phyloP scores from a whole-genome alignment of 1,140 invertebrate species.

The Papilio polytes region DNA sequence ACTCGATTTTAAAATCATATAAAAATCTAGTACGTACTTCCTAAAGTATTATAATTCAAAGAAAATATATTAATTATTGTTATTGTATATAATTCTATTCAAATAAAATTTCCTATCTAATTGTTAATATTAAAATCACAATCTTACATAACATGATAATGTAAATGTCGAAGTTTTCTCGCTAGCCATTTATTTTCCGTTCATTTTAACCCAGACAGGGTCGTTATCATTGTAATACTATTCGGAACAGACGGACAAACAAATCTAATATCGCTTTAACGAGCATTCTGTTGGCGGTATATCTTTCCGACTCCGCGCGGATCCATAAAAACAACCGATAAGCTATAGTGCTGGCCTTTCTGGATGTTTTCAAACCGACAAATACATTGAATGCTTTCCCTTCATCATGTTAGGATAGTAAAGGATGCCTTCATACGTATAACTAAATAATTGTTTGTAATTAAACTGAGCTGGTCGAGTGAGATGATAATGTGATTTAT shows the following conservation, averaged over 20 bases:
- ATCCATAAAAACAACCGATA: conserved; percentile 29
- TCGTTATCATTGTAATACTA: conserved; percentile 24
- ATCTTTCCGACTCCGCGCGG: conserved; percentile 3
- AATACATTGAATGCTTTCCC: background rate
- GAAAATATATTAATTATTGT: background rate
- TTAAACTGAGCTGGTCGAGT: no score
- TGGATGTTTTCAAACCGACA: background rate
- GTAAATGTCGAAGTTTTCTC: background rate
- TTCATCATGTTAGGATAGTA: background rate
- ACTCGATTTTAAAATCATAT: background rate
- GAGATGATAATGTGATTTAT: no score
- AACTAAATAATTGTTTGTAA: background rate
- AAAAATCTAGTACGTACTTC: background rate
- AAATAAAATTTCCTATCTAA: background rate
- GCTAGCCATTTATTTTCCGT: conserved; percentile 1
- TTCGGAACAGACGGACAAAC: conserved; percentile 25
- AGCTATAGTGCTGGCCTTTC: background rate
- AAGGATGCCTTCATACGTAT: background rate
- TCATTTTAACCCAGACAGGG: background rate
- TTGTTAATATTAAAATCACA: background rate
- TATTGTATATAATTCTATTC: background rate
- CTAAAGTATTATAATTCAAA: background rate
- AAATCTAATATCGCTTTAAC: conserved; percentile 30
- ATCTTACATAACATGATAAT: background rate
- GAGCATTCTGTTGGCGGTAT: conserved; percentile 21